Evolutionary conservation across 1,140 invertebrate species (phyloP).

Genomic region (Theocolax elegans): DNA sequence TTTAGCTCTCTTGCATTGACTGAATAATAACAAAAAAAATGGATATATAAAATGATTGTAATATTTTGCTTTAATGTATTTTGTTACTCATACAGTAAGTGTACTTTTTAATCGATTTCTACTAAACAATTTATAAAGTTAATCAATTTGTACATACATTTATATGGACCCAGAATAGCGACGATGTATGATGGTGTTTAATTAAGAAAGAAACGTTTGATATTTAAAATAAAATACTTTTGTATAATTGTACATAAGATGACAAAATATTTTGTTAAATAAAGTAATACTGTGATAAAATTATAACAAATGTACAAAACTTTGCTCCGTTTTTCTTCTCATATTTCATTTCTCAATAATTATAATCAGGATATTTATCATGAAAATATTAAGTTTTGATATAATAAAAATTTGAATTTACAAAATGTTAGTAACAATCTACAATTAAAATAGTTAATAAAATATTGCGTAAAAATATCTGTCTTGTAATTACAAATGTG

Average conservation of each 20-base stretch:
- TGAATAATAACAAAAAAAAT: neutral
- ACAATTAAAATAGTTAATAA: too few species aligned
- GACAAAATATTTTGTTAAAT: conserved; percentile 56
- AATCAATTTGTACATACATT: conserved; percentile 20
- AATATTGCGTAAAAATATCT: too few species aligned
- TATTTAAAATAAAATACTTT: conserved; percentile 27
- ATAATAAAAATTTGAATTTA: too few species aligned
- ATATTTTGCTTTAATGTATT: neutral
- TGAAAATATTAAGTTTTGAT: too few species aligned
- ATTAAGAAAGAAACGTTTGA: conserved; percentile 1
- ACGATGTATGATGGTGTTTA: conserved; percentile 12
- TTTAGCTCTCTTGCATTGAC: neutral
- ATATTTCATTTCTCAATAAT: too few species aligned
- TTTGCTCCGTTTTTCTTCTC: neutral
- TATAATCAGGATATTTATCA: too few species aligned
- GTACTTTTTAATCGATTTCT: conserved; percentile 20
- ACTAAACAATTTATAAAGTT: conserved; percentile 9
- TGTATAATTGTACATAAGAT: conserved; percentile 51
- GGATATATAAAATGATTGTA: neutral
- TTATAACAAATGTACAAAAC: neutral
- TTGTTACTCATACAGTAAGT: neutral
- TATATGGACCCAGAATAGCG: conserved; percentile 5
- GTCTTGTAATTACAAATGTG: too few species aligned
- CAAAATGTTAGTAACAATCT: too few species aligned
- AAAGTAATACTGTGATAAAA: conserved; percentile 52